Conservation (phyloP, 2,888 invertebrate genomes). For the Spodoptera exigua region DNA sequence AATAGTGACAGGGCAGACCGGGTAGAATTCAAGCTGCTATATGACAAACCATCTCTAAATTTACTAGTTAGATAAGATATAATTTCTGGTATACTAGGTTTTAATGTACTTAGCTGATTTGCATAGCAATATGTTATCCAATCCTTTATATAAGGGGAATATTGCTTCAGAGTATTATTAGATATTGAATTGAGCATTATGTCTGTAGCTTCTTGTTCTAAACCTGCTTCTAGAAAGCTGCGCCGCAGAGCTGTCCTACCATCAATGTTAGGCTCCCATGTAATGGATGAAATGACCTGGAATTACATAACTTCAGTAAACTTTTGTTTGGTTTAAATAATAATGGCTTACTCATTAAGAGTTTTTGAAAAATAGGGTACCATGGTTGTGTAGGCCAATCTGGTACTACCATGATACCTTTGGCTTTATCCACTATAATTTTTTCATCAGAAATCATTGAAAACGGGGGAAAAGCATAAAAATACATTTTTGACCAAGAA, state of each 20-base stretch:
- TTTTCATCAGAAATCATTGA: constrained; percentile 8
- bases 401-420: constrained; percentile 15
- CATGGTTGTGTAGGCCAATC: constrained; percentile 19
- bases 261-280: constrained; percentile 9
- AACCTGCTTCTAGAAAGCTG: constrained; percentile 8
- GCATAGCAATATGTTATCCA: constrained; percentile 6
- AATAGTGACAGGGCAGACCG: constrained; percentile 3
- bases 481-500: constrained; percentile 6
- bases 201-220: neutral
- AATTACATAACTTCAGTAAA: constrained; percentile 6
- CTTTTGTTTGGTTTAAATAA: constrained; percentile 5
- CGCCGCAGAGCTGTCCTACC: constrained; percentile 9
- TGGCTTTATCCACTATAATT: constrained; percentile 9
- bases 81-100: constrained; percentile 7
- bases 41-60: constrained; percentile 3
- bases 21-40: constrained; percentile 4
- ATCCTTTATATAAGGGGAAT: constrained; percentile 2
- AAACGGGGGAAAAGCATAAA: constrained; percentile 3
- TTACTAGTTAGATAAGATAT: neutral
- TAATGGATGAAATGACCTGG: neutral
- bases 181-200: constrained; percentile 8
- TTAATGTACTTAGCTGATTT: constrained; percentile 4
- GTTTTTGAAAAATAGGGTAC: constrained; percentile 8
- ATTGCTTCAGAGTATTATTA: constrained; percentile 4
- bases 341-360: constrained; percentile 4